phyloP scores from a whole-genome alignment of 2,797 vertebrate species.

The Sebastolobus altivelis region DNA sequence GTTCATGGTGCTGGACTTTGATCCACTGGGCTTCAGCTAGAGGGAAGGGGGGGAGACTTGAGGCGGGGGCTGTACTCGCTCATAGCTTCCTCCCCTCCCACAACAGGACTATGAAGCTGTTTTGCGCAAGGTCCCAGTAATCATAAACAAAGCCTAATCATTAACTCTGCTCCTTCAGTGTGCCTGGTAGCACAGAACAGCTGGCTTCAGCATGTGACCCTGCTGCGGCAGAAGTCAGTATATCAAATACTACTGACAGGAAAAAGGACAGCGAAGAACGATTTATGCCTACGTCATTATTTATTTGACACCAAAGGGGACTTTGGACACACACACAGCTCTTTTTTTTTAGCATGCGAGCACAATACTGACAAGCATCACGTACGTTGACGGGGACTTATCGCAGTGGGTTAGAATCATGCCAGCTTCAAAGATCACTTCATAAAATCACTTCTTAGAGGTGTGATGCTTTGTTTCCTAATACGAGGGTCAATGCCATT shows the following conservation, averaged over 20 bases:
- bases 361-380: constrained; percentile 21
- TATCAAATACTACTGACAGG: constrained; percentile 41
- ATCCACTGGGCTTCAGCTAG: constrained; percentile 53
- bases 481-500: constrained; percentile 57
- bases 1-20: constrained; percentile 79
- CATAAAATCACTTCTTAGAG: constrained; percentile 37
- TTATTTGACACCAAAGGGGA: constrained; percentile 40
- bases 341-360: constrained; percentile 8
- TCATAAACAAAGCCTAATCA: constrained; percentile 85
- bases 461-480: constrained; percentile 34
- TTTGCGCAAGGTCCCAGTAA: constrained; percentile 78
- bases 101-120: constrained; percentile 53
- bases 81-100: constrained; percentile 54
- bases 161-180: constrained; percentile 80
- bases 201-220: constrained; percentile 71
- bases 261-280: constrained; percentile 18
- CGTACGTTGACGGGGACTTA: constrained; percentile 24
- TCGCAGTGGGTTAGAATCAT: constrained; percentile 36
- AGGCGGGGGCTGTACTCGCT: constrained; percentile 44
- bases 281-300: constrained; percentile 4
- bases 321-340: constrained; percentile 45
- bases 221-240: constrained; percentile 42
- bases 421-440: constrained; percentile 60
- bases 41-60: constrained; percentile 32
- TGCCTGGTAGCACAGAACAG: constrained; percentile 49